A percentile compares a stretch with the other conserved stretches of the same genome.
Conservation (phyloP, 1,140 invertebrate genomes). For the Lucilia sericata region DNA sequence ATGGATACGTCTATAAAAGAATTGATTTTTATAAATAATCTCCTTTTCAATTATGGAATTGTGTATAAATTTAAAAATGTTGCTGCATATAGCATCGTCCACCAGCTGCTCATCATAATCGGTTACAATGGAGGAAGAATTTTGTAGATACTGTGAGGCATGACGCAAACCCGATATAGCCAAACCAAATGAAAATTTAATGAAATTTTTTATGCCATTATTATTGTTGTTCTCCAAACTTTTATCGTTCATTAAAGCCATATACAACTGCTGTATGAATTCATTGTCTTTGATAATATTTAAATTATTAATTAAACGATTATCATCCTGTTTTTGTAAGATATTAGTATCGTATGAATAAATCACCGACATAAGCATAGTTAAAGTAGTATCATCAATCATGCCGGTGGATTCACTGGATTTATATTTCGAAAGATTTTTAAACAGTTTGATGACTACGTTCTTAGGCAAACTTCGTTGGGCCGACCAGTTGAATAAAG, state of each 20-base stretch:
- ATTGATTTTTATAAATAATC: constrained; percentile 74
- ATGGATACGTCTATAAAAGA: constrained; percentile 87
- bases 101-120: constrained; percentile 84
- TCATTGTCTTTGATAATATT: constrained; percentile 79
- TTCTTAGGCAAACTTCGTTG: constrained; percentile 81
- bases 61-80: constrained; percentile 84
- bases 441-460: constrained; percentile 70
- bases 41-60: constrained; percentile 80
- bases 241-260: constrained; percentile 58
- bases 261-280: constrained; percentile 74
- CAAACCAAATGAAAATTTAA: constrained; percentile 84
- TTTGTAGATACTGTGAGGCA: constrained; percentile 58
- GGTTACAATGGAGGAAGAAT: constrained; percentile 59
- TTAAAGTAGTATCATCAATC: constrained; percentile 82
- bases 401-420: constrained; percentile 71
- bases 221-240: constrained; percentile 46
- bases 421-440: constrained; percentile 68
- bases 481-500: constrained; percentile 87
- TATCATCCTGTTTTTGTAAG: constrained; percentile 75
- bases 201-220: constrained; percentile 75
- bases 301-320: constrained; percentile 77
- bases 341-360: constrained; percentile 88
- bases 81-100: constrained; percentile 81
- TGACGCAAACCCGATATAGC: constrained; percentile 81
- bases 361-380: constrained; percentile 84